These are phyloP conservation scores for Phengaris alcon DNA, from an alignment of 2,888 invertebrate genomes.

Conservation along the genomic window DNA sequence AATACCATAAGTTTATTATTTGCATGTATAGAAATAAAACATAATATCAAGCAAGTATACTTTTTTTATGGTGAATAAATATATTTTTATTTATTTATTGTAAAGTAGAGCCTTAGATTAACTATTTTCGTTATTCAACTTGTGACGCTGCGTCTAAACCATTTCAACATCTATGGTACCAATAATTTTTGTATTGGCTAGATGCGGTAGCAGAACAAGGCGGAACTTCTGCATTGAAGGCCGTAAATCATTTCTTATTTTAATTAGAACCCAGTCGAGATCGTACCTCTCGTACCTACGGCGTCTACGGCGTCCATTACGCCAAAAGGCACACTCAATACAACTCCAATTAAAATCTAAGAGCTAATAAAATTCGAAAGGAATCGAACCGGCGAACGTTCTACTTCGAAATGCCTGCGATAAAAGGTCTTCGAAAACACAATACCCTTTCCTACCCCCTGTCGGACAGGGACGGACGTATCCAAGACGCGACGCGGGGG, in stretches of 20 bases:
- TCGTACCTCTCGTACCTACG: conserved; percentile 11
- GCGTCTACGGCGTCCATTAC: conserved; percentile 36
- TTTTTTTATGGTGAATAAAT: neutral
- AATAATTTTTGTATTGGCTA: conserved; percentile 23
- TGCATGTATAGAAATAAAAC: no score
- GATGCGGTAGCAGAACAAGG: neutral
- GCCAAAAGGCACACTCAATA: conserved; percentile 51
- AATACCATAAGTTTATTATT: no score
- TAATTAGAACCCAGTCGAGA: conserved; percentile 29
- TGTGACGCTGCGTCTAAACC: neutral
- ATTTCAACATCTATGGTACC: neutral
- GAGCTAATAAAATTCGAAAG: conserved; percentile 73
- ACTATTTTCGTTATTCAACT: neutral
- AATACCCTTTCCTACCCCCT: conserved; percentile 66
- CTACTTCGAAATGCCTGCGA: conserved; percentile 64
- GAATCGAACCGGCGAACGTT: conserved; percentile 71
- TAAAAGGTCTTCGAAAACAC: conserved; percentile 78
- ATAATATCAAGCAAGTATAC: no score
- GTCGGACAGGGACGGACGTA: conserved; percentile 61
- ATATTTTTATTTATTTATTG: no score
- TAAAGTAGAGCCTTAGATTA: neutral
- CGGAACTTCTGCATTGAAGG: conserved; percentile 15
- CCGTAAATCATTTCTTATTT: conserved; percentile 28
- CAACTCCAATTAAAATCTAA: conserved; percentile 72
- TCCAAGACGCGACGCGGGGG: conserved; percentile 66